Conservation (phyloP, 2,113 vertebrate genomes). For the Xiphias gladius region DNA sequence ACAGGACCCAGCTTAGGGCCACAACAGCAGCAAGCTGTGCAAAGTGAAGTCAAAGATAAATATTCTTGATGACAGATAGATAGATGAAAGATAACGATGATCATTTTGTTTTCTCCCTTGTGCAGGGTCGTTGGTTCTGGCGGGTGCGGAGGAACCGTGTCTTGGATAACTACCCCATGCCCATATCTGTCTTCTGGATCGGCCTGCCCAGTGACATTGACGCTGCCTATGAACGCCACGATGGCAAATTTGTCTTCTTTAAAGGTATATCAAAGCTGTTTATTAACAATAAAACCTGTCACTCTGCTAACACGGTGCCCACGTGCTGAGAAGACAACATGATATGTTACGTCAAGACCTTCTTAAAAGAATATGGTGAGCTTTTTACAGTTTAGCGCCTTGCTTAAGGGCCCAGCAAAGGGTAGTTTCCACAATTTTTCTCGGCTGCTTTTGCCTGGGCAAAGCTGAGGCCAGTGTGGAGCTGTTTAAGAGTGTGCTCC, state of each 20-base stretch:
- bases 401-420: neutral
- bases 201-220: conserved; percentile 92
- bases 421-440: neutral
- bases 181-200: conserved; percentile 94
- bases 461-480: neutral
- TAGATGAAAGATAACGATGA: neutral
- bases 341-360: neutral
- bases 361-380: neutral
- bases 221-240: conserved; percentile 94
- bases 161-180: conserved; percentile 97
- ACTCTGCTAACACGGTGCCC: neutral
- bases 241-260: conserved; percentile 95
- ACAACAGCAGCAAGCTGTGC: neutral
- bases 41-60: neutral
- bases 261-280: conserved; percentile 83
- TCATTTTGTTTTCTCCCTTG: neutral
- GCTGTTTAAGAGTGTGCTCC: neutral
- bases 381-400: neutral
- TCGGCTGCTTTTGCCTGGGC: neutral
- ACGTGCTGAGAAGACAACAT: neutral
- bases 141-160: conserved; percentile 94
- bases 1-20: neutral
- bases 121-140: conserved; percentile 96
- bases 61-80: neutral
- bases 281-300: neutral